Percentiles rank a stretch among this genome's conserved stretches.
Conservation (phyloP, 2,888 invertebrate species). For the Aromia moschata region DNA sequence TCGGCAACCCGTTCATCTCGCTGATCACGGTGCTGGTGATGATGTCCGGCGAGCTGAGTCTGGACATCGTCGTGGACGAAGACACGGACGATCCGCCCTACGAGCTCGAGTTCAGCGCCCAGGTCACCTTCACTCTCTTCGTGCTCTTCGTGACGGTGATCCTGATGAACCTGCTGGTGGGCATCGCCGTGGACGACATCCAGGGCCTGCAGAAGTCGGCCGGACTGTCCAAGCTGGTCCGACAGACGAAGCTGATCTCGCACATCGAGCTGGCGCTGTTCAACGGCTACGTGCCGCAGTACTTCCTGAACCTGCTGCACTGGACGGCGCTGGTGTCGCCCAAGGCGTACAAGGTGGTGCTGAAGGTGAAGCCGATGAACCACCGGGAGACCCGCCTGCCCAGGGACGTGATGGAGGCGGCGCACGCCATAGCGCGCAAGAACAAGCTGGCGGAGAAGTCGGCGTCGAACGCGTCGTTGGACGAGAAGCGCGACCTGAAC, state of each 20-base stretch:
- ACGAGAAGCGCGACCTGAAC: constrained; percentile 53
- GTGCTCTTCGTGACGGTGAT: constrained; percentile 86
- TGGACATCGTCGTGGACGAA: constrained; percentile 79
- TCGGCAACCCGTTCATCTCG: constrained; percentile 85
- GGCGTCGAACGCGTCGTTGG: constrained; percentile 70
- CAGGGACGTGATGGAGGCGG: constrained; percentile 79
- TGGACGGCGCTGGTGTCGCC: constrained; percentile 83
- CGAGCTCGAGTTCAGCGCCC: constrained; percentile 80
- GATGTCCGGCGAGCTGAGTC: constrained; percentile 88
- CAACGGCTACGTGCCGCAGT: constrained; percentile 80
- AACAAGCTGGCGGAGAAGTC: constrained; percentile 75
- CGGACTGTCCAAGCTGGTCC: constrained; percentile 81
- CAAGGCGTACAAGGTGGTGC: constrained; percentile 81
- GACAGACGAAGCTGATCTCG: constrained; percentile 85
- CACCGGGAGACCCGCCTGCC: constrained; percentile 84
- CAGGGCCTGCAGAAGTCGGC: constrained; percentile 87
- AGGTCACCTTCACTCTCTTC: constrained; percentile 82
- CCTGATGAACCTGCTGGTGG: constrained; percentile 85
- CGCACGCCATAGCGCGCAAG: constrained; percentile 82
- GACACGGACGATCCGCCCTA: constrained; percentile 80
- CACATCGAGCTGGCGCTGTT: constrained; percentile 85
- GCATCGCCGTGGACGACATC: constrained; percentile 88
- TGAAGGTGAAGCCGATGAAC: constrained; percentile 85
- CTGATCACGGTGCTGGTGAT: constrained; percentile 85
- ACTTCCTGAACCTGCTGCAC: constrained; percentile 76